Evolutionary conservation across 2,888 invertebrate species (phyloP).

Genomic region (Platerodrilus igneus): DNA sequence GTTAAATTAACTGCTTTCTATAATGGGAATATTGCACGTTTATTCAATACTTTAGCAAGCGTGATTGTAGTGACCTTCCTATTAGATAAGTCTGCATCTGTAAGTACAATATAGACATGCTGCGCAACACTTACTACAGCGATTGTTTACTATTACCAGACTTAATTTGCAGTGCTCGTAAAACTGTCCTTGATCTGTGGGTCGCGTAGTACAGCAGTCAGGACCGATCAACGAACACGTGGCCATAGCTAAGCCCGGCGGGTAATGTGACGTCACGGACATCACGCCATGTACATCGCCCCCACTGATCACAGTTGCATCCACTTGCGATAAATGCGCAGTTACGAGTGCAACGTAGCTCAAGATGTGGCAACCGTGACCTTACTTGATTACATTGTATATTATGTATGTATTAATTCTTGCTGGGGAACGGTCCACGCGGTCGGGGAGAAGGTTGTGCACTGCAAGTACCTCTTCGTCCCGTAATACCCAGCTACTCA

Average conservation of each 20-base stretch:
- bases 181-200: slow-evolving; percentile 51
- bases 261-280: slow-evolving; percentile 44
- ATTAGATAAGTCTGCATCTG: slow-evolving; percentile 35
- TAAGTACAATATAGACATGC: slow-evolving; percentile 27
- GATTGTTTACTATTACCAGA: slow-evolving; percentile 34
- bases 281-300: slow-evolving; percentile 44
- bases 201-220: slow-evolving; percentile 47
- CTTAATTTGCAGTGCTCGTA: slow-evolving; percentile 47
- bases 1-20: no score
- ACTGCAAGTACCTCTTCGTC: no score
- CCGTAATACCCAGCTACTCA: no score
- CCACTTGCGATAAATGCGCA: slow-evolving; percentile 44
- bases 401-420: no score
- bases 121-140: slow-evolving; percentile 40
- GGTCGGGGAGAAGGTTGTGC: no score
- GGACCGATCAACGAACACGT: slow-evolving; percentile 43
- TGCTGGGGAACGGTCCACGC: no score
- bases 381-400: slow-evolving; percentile 46
- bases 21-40: no score
- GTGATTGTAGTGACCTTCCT: slow-evolving; percentile 46
- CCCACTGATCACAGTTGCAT: slow-evolving; percentile 40
- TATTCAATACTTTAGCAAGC: no score
- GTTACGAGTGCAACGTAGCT: slow-evolving; percentile 43
- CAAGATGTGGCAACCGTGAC: slow-evolving; percentile 44
- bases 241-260: slow-evolving; percentile 36